These are phyloP conservation scores for Sialis lutaria DNA, from an alignment of 2,888 invertebrate species.

Conservation along the genomic window DNA sequence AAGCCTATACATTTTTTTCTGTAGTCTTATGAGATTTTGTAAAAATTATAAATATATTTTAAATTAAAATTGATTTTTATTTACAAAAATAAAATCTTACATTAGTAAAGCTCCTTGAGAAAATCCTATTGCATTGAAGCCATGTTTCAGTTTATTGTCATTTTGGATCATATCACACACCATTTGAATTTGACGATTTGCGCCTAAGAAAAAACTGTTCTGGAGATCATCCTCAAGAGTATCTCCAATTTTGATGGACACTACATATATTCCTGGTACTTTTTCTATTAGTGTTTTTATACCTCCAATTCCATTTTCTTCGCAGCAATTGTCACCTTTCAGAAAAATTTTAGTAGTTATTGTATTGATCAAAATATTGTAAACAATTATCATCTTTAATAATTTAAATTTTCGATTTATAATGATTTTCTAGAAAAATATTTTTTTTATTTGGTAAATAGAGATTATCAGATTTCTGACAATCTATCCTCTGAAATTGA, in stretches of 20 bases:
- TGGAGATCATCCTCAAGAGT: constrained; percentile 53
- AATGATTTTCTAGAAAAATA: too few relatives aligned
- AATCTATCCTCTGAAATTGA: too few relatives aligned
- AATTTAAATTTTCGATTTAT: too few relatives aligned
- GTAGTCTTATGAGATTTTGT: too few relatives aligned
- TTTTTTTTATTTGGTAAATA: too few relatives aligned
- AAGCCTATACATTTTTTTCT: too few relatives aligned
- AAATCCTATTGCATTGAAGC: constrained; percentile 92
- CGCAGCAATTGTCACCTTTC: constrained; percentile 84
- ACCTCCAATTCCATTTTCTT: constrained; percentile 68
- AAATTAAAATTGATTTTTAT: too few relatives aligned
- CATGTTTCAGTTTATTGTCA: constrained; percentile 50
- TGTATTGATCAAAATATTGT: too few relatives aligned
- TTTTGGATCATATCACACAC: constrained; percentile 55
- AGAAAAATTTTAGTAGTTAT: background rate
- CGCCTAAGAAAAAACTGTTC: constrained; percentile 69
- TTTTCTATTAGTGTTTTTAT: constrained; percentile 57
- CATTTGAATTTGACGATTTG: constrained; percentile 54
- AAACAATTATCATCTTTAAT: too few relatives aligned
- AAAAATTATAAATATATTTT: too few relatives aligned
- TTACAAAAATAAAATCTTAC: constrained; percentile 36
- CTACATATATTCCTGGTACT: constrained; percentile 66
- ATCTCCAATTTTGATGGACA: constrained; percentile 68
- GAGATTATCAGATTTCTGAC: too few relatives aligned
- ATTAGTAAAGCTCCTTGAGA: constrained; percentile 95